phyloP scores from a whole-genome alignment of 2,797 vertebrate genomes.

The Catostomus latipinnis region DNA sequence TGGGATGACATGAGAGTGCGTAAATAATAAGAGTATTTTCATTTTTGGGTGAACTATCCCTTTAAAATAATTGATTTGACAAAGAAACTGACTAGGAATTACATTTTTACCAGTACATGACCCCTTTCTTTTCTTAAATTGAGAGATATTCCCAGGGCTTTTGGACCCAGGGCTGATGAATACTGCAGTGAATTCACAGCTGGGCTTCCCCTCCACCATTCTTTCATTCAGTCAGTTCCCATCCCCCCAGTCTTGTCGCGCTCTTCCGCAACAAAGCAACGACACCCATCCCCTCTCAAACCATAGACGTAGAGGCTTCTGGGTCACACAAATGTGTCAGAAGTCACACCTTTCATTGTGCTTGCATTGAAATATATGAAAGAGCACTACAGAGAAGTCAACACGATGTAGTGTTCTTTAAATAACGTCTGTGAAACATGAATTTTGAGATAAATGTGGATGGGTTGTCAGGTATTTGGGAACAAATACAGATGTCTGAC shows the following conservation, averaged over 20 bases:
- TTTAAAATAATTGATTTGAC: too few species aligned
- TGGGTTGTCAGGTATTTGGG: not conserved
- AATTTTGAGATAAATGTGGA: not conserved
- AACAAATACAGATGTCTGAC: not conserved
- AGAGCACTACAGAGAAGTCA: not conserved
- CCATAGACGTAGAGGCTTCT: conserved; percentile 14
- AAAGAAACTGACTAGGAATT: too few species aligned
- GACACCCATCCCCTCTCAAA: conserved; percentile 16
- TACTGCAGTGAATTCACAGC: conserved; percentile 34
- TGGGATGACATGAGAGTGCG: too few species aligned
- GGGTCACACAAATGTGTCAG: conserved; percentile 22
- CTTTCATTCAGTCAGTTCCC: conserved; percentile 36
- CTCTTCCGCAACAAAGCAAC: conserved; percentile 25
- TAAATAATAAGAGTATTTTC: too few species aligned
- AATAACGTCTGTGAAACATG: not conserved
- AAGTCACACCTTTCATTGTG: conserved; percentile 1
- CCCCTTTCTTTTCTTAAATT: not conserved
- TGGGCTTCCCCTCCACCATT: conserved; percentile 34
- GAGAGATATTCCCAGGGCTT: conserved; percentile 7
- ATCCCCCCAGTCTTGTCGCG: conserved; percentile 35
- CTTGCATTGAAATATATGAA: conserved; percentile 11
- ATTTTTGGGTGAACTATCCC: too few species aligned
- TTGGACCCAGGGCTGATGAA: conserved; percentile 49
- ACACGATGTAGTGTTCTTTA: not conserved
- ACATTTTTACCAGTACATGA: too few species aligned